Conservation (phyloP, 2,797 vertebrate genomes). For the Knipowitschia caucasica region DNA sequence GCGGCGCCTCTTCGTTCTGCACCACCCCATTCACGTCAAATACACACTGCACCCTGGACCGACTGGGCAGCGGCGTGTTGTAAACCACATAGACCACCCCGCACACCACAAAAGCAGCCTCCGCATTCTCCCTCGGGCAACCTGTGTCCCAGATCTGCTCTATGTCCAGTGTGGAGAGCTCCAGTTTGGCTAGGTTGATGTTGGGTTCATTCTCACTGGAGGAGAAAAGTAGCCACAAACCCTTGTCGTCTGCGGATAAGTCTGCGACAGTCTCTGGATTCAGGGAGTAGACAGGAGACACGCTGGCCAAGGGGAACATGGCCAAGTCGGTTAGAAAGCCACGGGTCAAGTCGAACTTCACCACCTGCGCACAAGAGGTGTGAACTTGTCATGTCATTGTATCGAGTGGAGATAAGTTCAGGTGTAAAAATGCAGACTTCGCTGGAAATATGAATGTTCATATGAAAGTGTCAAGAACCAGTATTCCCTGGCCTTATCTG, state of each 20-base stretch:
- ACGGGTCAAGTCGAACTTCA: constrained; percentile 87
- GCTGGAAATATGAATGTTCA: too few relatives aligned
- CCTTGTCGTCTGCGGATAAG: constrained; percentile 85
- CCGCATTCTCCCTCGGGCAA: constrained; percentile 87
- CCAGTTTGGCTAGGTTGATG: constrained; percentile 92
- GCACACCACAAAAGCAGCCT: constrained; percentile 90
- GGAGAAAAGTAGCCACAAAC: constrained; percentile 91
- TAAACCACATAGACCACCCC: constrained; percentile 93
- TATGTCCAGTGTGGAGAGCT: constrained; percentile 85
- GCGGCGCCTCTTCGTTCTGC: constrained; percentile 80
- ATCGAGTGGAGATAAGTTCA: too few relatives aligned
- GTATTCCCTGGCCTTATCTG: too few relatives aligned
- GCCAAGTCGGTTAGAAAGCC: constrained; percentile 82
- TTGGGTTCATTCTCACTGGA: constrained; percentile 80
- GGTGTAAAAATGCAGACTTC: too few relatives aligned
- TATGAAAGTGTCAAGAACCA: too few relatives aligned
- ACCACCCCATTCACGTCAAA: constrained; percentile 90
- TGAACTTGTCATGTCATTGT: too few relatives aligned
- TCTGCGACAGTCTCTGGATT: constrained; percentile 86
- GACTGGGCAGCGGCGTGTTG: constrained; percentile 88
- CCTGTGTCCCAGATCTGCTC: constrained; percentile 97
- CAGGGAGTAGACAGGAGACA: constrained; percentile 75
- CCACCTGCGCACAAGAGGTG: constrained; percentile 58
- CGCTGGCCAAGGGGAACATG: constrained; percentile 83
- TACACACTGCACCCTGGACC: constrained; percentile 90